Evolutionary conservation across 2,113 vertebrate genomes (phyloP), one percentile per base, ranked within the genome.

Genomic region (Holacanthus passer): DNA sequence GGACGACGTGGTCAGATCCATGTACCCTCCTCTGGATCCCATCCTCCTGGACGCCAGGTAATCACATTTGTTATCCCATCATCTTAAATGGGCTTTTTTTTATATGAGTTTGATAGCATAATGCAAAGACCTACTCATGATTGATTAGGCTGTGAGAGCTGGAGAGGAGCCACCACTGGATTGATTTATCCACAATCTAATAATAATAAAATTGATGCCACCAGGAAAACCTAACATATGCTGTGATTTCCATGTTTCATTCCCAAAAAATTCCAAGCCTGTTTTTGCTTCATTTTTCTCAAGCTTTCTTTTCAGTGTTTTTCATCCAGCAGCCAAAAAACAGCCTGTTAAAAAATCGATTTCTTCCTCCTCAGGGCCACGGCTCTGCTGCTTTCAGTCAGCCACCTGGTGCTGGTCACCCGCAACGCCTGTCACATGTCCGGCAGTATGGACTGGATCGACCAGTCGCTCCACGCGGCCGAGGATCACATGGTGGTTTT

Each of bases 11-110:
- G 98, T 99, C 83, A 93, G 97, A 43, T 98, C 97, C 0, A 99
- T 99, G 98, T 99, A 99, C 87, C 97, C 97, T 0, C 98, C 98
- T 0, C 87, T 99, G 94, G 97, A 99, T 87, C 98, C 98, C 7
- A 98, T 98, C 77, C 96, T 99, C 65, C 95, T 99, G 85, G 98
- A 99, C 0, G 98, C 98, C 2, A 96, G 98, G 98, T 97, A 94
- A 92, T 73, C 48, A 20, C n/a, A 59, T 50, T 65, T 39, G 17
- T 41, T 62, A 32, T 41, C 35, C 10, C 69, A 48, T 63, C 56
- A 35, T 56, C 73, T 41, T 52, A 39, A 68, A 67, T 2, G 32
- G 20, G 37, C 9, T 11, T 79, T 53, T 62, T 53, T 62, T 65
- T 19, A 27, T 27, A 8, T 58, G 58, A 39, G 20, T 56, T 22